Evolutionary conservation across 23 tunicate genomes (phyloP), one percentile per base, ranked within the genome.

Genomic region (Trididemnum clinides): DNA sequence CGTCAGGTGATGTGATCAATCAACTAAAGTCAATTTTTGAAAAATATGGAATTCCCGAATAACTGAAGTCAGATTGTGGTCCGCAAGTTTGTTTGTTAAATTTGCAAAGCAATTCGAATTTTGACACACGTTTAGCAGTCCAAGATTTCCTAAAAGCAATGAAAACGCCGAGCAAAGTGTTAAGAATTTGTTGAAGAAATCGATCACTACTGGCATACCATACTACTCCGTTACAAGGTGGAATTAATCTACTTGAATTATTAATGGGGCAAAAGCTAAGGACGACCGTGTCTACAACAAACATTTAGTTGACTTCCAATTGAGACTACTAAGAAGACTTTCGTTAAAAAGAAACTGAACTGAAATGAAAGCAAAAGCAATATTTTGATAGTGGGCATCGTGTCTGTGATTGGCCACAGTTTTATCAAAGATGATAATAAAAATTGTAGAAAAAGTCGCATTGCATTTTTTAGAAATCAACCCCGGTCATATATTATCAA

Each of bases 181-280:
- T 51, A 86, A 86, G 77, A 63, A 58, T 19, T 39, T 86, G 21
- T 33, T 86, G 12, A 86, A 63, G 28, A 86, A 86, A 21, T 57
- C 84, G 62, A 64, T 32, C 75, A 3, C 15, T 81, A 51, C 51
- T 81, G 31, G 22, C 85, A 1, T 62, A 81, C 75, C 85, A 75
- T 1, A 25, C 66, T 5, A 51, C 83, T 51, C 83, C 83, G 28
- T 28, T 78, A 27, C 22, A 28, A 23, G 6, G 18, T 34, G 83
- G 83, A 2, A 51, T 10, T 20, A 78, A 36, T 78, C 66, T 66
- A 10, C 66, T 66, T 30, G 80, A 74, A 38, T 31, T 74, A 4
- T 74, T 74, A 25, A 74, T 74, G 80, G 80, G 80, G 5, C 33
- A 22, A 25, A 74, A 31, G 23, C 26, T 74, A 28, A 28, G 57